Evolutionary conservation across 2,113 vertebrate genomes (phyloP), one percentile per base, ranked within the genome.

Genomic region (Kryptolebias marmoratus): DNA sequence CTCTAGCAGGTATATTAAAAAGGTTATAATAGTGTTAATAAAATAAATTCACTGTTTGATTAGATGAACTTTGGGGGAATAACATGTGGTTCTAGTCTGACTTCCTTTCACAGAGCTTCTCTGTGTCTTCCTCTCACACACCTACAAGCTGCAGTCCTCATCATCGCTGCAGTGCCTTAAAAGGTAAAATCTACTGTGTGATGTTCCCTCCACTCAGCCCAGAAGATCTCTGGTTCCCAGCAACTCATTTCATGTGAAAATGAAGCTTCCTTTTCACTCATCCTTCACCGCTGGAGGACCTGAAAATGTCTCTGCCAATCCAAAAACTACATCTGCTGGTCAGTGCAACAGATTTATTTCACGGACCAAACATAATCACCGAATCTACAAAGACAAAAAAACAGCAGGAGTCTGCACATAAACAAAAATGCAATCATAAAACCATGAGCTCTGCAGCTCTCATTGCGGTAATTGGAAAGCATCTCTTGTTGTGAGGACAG

Each of bases 381-480:
- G 11, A 47, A 13, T n/a, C 57, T 16, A 75, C 52, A 30, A 16
- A 64, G 30, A 59, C 7, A 18, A 63, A 1, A 47, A 44, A 64
- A 27, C 27, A 32, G 39, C 18, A 49, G 27, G 53, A 27, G 47
- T 68, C 64, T 44, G 68, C 48, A 44, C 14, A 53, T 59, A 63
- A 72, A 84, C 53, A 56, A 63, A 66, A 54, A 31, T 69, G 27
- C 12, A 5, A 11, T 49, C 31, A 56, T 42, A 57, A 65, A 79
- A 59, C 27, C 36, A 49, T 12, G 39, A 57, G 64, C 16, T 8
- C 11, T 14, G 70, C 69, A 42, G 15, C 53, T 69, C 32, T 49
- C 48, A 73, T 67, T 75, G 75, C 59, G 60, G 54, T 72, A 64
- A 83, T 58, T 85, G 77, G 80, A 85, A 86, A 83, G 71, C 53